phyloP scores from a whole-genome alignment of 2,797 vertebrate genomes.

The Apogon hyalosoma region DNA sequence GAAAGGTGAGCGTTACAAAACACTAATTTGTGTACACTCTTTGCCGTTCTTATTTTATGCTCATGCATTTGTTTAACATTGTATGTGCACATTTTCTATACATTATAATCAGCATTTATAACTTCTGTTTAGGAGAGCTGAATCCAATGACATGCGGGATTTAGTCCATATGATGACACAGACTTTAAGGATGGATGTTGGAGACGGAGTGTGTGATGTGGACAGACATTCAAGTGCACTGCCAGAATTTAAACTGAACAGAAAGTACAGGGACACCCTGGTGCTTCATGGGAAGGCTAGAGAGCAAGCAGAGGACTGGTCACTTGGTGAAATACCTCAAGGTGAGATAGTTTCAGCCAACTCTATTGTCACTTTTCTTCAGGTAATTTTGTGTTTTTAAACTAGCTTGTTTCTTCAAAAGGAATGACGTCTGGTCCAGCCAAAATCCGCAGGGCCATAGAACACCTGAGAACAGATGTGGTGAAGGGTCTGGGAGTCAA shows the following conservation, averaged over 20 bases:
- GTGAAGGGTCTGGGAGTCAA: slow-evolving; percentile 93
- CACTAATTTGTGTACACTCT: background rate
- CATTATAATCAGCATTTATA: slow-evolving; percentile 1
- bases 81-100: too few relatives aligned
- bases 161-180: slow-evolving; percentile 94
- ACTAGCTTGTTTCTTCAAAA: slow-evolving; percentile 51
- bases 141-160: slow-evolving; percentile 90
- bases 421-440: slow-evolving; percentile 86
- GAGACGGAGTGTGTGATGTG: slow-evolving; percentile 75
- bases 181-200: slow-evolving; percentile 90
- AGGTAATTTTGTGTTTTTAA: slow-evolving; percentile 1
- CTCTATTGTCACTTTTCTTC: background rate
- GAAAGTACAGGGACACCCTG: slow-evolving; percentile 93
- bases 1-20: slow-evolving; percentile 82
- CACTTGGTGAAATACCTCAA: slow-evolving; percentile 84
- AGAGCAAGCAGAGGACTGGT: slow-evolving; percentile 83
- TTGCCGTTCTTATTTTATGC: background rate
- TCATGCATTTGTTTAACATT: background rate
- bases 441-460: slow-evolving; percentile 91
- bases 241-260: slow-evolving; percentile 90
- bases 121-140: slow-evolving; percentile 83
- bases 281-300: slow-evolving; percentile 91
- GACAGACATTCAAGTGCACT: slow-evolving; percentile 60
- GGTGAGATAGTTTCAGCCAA: slow-evolving; percentile 69
- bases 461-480: slow-evolving; percentile 92